Percentiles rank a stretch among this genome's conserved stretches.
These are phyloP conservation scores for Drosophila borealis DNA, from an alignment of 2,888 invertebrate genomes.

Conservation along the genomic window DNA sequence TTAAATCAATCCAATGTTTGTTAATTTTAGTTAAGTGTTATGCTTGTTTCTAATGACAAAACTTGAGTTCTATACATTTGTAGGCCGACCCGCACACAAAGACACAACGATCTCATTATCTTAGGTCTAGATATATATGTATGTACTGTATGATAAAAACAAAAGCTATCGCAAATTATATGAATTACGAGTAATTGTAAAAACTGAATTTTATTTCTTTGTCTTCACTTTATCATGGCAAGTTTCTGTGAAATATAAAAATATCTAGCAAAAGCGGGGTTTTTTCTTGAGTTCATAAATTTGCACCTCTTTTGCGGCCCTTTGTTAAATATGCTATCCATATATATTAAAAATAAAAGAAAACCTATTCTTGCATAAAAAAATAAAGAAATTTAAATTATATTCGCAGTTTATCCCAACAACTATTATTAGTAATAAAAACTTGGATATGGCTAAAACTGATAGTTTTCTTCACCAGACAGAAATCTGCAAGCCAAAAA, in stretches of 20 bases:
- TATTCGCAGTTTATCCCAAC: no score
- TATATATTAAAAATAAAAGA: no score
- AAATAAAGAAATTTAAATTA: background rate
- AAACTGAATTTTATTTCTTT: conserved; percentile 26
- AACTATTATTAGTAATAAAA: no score
- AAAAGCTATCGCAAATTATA: conserved; percentile 51
- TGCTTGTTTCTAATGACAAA: conserved; percentile 20
- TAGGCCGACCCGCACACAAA: conserved; percentile 60
- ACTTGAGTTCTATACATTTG: conserved; percentile 18
- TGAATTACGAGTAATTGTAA: conserved; percentile 30
- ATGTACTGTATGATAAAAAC: conserved; percentile 30
- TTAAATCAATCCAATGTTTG: conserved; percentile 42
- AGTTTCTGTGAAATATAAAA: conserved; percentile 6
- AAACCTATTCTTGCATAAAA: no score
- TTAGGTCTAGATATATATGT: conserved; percentile 30
- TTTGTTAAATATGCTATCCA: no score
- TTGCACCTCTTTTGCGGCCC: background rate
- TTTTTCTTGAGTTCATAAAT: background rate
- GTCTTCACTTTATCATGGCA: conserved; percentile 8
- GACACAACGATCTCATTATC: conserved; percentile 71
- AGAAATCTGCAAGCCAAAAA: no score
- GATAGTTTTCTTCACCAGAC: no score
- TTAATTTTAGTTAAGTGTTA: conserved; percentile 54
- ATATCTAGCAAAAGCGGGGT: background rate
- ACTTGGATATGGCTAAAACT: no score